These are phyloP conservation scores for Penaeus chinensis DNA, from an alignment of 1,140 invertebrate genomes.

Conservation along the genomic window DNA sequence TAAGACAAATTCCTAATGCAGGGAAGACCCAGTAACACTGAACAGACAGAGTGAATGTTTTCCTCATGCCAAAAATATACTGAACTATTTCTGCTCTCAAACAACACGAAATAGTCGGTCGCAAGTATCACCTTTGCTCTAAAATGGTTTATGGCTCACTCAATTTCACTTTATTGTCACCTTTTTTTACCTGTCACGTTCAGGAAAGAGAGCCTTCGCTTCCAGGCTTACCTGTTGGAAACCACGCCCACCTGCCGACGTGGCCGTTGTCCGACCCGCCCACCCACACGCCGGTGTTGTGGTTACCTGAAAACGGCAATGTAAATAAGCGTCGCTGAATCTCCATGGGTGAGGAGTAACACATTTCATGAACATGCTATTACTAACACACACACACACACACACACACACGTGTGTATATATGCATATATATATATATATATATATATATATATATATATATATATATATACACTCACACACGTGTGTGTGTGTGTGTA, in stretches of 20 bases:
- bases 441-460: background rate
- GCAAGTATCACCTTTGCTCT: too few species aligned
- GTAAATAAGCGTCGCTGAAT: background rate
- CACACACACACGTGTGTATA: background rate
- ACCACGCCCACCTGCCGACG: slow-evolving; percentile 63
- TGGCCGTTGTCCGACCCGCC: slow-evolving; percentile 65
- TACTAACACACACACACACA: background rate
- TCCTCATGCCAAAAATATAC: too few species aligned
- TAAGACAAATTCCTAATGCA: too few species aligned
- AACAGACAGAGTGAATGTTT: too few species aligned
- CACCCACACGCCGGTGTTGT: slow-evolving; percentile 63
- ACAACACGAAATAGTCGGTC: too few species aligned
- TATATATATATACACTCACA: background rate
- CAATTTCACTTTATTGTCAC: too few species aligned
- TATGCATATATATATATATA: background rate
- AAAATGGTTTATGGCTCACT: too few species aligned
- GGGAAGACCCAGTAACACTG: too few species aligned
- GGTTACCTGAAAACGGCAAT: slow-evolving; percentile 45
- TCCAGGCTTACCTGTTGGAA: slow-evolving; percentile 61
- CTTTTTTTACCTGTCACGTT: too few species aligned
- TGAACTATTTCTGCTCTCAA: too few species aligned
- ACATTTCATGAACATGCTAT: background rate
- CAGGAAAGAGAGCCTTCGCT: background rate
- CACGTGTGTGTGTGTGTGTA: too few species aligned
- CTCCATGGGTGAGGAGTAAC: background rate